Evolutionary conservation across 1,140 invertebrate species (phyloP), one percentile per base, ranked within the genome.

Genomic region (Drosophila tropicalis): DNA sequence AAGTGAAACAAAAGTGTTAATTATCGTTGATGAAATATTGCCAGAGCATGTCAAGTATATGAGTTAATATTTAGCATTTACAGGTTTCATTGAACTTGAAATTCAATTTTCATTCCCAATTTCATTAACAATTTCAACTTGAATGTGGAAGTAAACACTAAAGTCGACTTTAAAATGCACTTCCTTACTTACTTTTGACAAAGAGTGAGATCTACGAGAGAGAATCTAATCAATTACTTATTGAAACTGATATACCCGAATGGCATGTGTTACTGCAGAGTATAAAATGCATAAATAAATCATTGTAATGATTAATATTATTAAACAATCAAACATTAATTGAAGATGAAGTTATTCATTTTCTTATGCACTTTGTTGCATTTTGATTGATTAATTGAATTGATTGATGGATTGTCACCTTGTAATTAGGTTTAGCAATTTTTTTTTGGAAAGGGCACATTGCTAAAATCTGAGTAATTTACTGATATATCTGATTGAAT

Each of bases 31-130:
- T 51, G 44, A 51, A 51, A 15, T 22, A 51, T 51, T 19, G 17
- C 2, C 44, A 51, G 44, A 51, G 17, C 44, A 12, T 22, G 44
- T 22, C 44, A 51, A 51, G 44, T 51, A 51, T 51, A 22, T 22
- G n/a, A 19, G 17, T 51, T 22, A 12, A 51, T 22, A 51, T 22
- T 51, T 51, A 9, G 13, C 17, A 51, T 51, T 51, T 51, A 22
- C 32, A 39, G 63, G 60, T 83, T 80, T 40, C 71, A 83, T 75
- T 83, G 74, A 77, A 77, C 74, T 84, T 67, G 66, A 81, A 61
- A 70, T 55, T 73, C 36, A 17, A 72, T 70, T 70, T 67, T 70
- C 58, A 77, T 68, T 68, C 63, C 65, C 39, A 69, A 86, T 39
- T 39, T 39, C 36, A 39, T 39, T 13, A 0, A 2, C 12, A 39